Evolutionary conservation across 2,797 vertebrate genomes (phyloP).

Genomic region (Morelia viridis): DNA sequence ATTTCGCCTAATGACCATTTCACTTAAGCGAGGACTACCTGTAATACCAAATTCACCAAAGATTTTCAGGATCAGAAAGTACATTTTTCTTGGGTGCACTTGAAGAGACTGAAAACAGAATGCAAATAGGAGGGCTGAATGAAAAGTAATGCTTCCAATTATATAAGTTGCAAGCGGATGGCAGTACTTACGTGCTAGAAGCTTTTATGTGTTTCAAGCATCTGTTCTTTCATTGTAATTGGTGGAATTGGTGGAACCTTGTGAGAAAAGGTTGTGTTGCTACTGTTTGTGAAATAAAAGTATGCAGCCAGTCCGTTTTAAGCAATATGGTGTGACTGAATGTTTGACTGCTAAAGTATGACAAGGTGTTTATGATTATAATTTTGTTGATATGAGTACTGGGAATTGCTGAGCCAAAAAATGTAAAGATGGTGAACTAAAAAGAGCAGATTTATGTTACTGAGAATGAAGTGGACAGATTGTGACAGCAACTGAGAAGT

Average conservation of each 20-base stretch:
- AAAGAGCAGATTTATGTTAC: background rate
- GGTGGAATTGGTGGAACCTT: background rate
- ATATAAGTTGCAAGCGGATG: background rate
- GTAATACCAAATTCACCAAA: background rate
- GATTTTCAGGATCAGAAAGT: background rate
- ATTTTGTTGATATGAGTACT: background rate
- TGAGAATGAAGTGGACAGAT: background rate
- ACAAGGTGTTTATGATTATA: background rate
- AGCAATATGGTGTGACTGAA: background rate
- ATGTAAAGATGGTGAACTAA: background rate
- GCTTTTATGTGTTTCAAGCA: background rate
- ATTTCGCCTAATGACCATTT: background rate
- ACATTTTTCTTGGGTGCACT: background rate
- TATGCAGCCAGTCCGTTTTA: background rate
- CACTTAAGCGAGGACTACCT: background rate
- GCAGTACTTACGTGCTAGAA: background rate
- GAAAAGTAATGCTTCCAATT: background rate
- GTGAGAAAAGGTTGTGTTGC: background rate
- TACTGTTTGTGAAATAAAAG: background rate
- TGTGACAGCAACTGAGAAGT: background rate
- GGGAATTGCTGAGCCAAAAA: background rate
- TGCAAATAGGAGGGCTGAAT: background rate
- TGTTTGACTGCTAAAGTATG: background rate
- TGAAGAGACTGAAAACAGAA: background rate
- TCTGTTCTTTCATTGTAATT: background rate